Percentiles rank a stretch among this genome's conserved stretches.
Evolutionary conservation across 2,888 invertebrate species (phyloP).

Genomic region (Hydropsyche betteni): DNA sequence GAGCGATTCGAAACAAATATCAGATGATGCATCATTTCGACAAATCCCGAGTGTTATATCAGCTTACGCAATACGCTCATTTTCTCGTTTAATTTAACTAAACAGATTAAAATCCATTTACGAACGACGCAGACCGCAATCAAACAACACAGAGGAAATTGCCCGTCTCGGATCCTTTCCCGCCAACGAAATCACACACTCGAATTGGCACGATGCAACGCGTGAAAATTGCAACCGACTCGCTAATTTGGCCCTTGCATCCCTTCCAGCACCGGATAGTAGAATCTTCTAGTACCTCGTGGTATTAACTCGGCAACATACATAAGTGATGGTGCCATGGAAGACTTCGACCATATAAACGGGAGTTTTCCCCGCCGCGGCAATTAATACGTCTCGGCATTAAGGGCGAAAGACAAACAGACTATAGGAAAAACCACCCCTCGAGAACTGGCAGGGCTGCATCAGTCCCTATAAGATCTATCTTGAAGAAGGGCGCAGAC

Average conservation of each 20-base stretch:
- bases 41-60: no score
- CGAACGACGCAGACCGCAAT: no score
- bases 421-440: not conserved
- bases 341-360: slow-evolving; percentile 26
- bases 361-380: slow-evolving; percentile 30
- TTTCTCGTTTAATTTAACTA: no score
- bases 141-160: no score
- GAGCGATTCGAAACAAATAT: no score
- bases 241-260: slow-evolving; percentile 9
- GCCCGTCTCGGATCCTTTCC: not conserved
- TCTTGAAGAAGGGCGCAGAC: slow-evolving; percentile 5
- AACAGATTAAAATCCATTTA: no score
- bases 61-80: no score
- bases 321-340: not conserved
- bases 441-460: not conserved
- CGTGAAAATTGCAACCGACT: slow-evolving; percentile 20
- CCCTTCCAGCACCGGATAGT: no score
- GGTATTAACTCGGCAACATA: not conserved
- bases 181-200: slow-evolving; percentile 3
- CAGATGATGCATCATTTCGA: no score
- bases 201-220: slow-evolving; percentile 1
- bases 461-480: not conserved
- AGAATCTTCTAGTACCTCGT: no score
- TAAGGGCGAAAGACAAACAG: slow-evolving; percentile 48
- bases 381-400: slow-evolving; percentile 48